phyloP scores from a whole-genome alignment of 2,113 vertebrate genomes.

The Corythaixoides concolor region DNA sequence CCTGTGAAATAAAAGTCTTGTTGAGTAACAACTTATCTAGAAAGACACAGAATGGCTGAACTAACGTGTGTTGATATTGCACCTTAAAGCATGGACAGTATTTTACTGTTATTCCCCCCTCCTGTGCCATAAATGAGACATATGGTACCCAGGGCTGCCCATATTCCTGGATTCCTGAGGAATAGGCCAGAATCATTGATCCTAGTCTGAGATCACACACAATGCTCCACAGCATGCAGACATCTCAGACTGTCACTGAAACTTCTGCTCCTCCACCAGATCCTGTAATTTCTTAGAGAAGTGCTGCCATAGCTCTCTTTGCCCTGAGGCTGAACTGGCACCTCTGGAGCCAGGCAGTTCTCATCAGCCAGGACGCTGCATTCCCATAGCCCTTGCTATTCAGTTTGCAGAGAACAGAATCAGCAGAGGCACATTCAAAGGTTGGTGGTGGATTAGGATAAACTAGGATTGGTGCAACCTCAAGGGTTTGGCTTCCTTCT shows the following conservation, averaged over 20 bases:
- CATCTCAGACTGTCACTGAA: neutral
- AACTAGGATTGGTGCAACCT: neutral
- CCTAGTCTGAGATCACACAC: neutral
- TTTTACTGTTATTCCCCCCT: neutral
- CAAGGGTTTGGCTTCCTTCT: neutral
- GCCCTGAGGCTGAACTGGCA: neutral
- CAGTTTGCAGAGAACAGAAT: neutral
- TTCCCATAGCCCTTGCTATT: neutral
- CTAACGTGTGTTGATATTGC: neutral
- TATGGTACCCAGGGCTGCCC: neutral
- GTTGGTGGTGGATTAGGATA: neutral
- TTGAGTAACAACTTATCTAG: neutral
- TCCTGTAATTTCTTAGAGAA: neutral
- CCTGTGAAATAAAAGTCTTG: neutral
- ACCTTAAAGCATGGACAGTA: neutral
- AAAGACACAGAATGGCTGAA: neutral
- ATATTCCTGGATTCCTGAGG: neutral
- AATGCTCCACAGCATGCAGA: neutral
- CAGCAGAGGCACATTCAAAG: neutral
- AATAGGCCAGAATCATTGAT: neutral
- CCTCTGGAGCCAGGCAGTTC: neutral
- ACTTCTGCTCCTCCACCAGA: neutral
- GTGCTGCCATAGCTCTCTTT: neutral
- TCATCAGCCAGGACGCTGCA: neutral
- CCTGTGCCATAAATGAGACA: rapidly evolving